phyloP scores from a whole-genome alignment of 2,113 vertebrate genomes.

The Galeopterus variegatus region DNA sequence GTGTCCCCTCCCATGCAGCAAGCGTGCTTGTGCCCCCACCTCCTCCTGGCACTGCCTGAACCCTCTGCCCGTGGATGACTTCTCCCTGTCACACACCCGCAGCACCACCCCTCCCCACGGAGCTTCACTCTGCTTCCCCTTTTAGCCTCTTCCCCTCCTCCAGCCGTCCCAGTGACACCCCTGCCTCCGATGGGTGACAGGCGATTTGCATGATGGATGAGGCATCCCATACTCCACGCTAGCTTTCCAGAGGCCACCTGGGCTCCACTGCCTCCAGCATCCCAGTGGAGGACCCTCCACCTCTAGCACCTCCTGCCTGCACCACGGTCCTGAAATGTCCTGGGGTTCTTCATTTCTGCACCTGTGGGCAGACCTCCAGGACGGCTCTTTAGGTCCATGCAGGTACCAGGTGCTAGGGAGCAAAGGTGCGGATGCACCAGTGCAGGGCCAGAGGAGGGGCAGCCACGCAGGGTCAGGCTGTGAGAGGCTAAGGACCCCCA shows the following conservation, averaged over 20 bases:
- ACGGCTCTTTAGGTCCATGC: accelerated
- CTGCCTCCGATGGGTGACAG: not conserved
- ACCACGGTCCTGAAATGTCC: accelerated
- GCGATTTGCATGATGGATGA: not conserved
- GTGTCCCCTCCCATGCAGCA: too few relatives aligned
- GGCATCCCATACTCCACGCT: not conserved
- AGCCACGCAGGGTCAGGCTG: too few relatives aligned
- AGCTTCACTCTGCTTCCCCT: not conserved
- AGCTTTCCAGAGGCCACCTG: accelerated
- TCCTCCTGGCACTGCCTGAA: not conserved
- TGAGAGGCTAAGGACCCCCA: too few relatives aligned
- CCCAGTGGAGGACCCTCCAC: too few relatives aligned
- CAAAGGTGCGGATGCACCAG: too few relatives aligned
- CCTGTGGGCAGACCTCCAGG: not conserved
- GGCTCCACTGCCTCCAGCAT: too few relatives aligned
- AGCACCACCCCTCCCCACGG: too few relatives aligned
- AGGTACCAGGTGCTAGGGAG: accelerated
- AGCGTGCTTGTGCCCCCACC: not conserved
- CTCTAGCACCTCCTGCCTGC: accelerated
- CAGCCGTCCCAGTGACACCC: not conserved
- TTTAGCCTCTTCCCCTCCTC: not conserved
- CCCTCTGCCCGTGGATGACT: not conserved
- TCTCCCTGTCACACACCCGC: not conserved
- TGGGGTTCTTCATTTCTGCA: accelerated
- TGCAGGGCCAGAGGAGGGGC: too few relatives aligned